Evolutionary conservation across 2,113 vertebrate genomes (phyloP).

Genomic region (Elaphurus davidianus): DNA sequence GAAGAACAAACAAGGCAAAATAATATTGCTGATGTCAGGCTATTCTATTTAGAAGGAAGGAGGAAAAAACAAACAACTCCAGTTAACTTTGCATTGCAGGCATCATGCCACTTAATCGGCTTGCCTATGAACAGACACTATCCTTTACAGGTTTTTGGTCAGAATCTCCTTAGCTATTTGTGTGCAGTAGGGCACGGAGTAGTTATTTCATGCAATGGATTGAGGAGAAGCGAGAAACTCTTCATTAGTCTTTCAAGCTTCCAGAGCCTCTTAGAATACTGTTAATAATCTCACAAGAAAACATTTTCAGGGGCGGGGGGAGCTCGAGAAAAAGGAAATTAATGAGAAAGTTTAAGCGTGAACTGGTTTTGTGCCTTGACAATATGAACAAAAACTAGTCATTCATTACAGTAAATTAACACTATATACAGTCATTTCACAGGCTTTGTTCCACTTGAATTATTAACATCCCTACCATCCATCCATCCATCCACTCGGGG

Average conservation of each 20-base stretch:
- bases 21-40: conserved; percentile 83
- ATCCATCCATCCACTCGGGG: conserved; percentile 77
- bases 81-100: conserved; percentile 76
- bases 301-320: background rate
- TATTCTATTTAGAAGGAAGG: conserved; percentile 75
- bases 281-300: conserved; percentile 63
- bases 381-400: conserved; percentile 75
- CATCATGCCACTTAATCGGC: conserved; percentile 77
- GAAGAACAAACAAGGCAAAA: conserved; percentile 78
- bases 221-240: conserved; percentile 80
- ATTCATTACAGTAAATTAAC: conserved; percentile 81
- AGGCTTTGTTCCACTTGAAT: conserved; percentile 82
- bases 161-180: conserved; percentile 72
- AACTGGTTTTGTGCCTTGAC: conserved; percentile 82
- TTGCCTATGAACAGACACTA: conserved; percentile 74
- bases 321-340: background rate
- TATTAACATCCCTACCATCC: conserved; percentile 83
- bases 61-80: conserved; percentile 64
- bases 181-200: conserved; percentile 70
- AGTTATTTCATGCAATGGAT: conserved; percentile 78
- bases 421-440: conserved; percentile 85
- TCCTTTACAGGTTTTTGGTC: conserved; percentile 74
- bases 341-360: conserved; percentile 71
- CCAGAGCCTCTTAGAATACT: conserved; percentile 65
- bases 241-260: conserved; percentile 68